Conservation (phyloP, 1,140 invertebrate species). For the Augochlora pura region DNA sequence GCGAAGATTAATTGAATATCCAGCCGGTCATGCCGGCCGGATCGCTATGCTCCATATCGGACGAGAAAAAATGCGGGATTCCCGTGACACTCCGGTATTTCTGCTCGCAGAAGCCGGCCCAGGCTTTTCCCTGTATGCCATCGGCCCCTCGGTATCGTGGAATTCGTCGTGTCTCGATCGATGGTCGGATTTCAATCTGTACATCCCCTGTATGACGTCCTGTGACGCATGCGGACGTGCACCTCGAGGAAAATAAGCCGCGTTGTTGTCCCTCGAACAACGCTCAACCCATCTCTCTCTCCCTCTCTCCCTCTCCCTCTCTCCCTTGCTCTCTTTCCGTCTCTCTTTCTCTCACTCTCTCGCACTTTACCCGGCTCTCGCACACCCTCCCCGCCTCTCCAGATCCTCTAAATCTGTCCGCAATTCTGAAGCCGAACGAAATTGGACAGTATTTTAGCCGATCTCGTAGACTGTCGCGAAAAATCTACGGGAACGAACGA, state of each 20-base stretch:
- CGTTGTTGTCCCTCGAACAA: slow-evolving; percentile 8
- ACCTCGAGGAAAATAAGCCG: slow-evolving; percentile 23
- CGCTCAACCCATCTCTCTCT: not conserved
- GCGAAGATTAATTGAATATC: slow-evolving; percentile 58
- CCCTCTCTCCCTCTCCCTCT: no score
- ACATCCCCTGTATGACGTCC: slow-evolving; percentile 49
- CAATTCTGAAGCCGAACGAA: not conserved
- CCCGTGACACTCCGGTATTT: slow-evolving; percentile 51
- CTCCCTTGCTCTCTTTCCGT: not conserved
- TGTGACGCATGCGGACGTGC: slow-evolving; percentile 4
- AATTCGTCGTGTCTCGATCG: slow-evolving; percentile 60
- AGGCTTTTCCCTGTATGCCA: slow-evolving; percentile 54
- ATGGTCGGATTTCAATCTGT: slow-evolving; percentile 64
- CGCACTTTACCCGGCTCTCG: no score
- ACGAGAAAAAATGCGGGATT: slow-evolving; percentile 60
- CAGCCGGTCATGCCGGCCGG: slow-evolving; percentile 31
- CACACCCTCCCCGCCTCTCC: no score
- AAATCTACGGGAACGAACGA: no score
- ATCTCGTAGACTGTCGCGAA: not conserved
- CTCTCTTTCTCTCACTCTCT: not conserved
- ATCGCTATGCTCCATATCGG: slow-evolving; percentile 37
- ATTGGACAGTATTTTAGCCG: not conserved
- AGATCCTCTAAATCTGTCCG: not conserved
- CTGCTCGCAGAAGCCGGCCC: slow-evolving; percentile 31
- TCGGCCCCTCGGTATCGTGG: slow-evolving; percentile 43